phyloP scores from a whole-genome alignment of 2,113 vertebrate genomes.

The Chaetops frenatus region DNA sequence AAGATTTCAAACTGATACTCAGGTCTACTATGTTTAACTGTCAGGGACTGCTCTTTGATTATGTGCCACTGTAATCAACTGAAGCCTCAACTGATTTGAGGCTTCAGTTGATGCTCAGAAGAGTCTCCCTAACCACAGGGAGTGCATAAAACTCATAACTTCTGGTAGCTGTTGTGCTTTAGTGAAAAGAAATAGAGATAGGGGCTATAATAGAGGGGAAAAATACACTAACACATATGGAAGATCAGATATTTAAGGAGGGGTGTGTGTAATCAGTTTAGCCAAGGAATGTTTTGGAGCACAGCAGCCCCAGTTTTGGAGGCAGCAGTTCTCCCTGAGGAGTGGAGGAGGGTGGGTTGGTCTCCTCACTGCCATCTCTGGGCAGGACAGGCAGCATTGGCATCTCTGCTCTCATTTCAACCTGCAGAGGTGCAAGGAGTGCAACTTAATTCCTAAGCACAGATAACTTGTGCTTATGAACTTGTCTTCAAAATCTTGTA shows the following conservation, averaged over 20 bases:
- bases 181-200: background rate
- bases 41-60: background rate
- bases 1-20: background rate
- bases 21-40: background rate
- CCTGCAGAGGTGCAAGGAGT: background rate
- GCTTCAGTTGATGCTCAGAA: background rate
- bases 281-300: background rate
- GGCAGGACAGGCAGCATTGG: background rate
- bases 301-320: background rate
- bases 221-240: background rate
- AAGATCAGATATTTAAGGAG: background rate
- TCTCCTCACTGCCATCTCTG: background rate
- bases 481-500: background rate
- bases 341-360: background rate
- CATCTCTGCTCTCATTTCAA: background rate
- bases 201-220: background rate
- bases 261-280: background rate
- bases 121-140: background rate
- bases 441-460: background rate
- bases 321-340: background rate
- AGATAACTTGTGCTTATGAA: background rate
- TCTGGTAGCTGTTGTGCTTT: background rate
- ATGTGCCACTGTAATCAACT: background rate
- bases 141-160: background rate
- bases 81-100: background rate